phyloP scores from a whole-genome alignment of 2,113 vertebrate genomes.

The Atlantisia rogersi region DNA sequence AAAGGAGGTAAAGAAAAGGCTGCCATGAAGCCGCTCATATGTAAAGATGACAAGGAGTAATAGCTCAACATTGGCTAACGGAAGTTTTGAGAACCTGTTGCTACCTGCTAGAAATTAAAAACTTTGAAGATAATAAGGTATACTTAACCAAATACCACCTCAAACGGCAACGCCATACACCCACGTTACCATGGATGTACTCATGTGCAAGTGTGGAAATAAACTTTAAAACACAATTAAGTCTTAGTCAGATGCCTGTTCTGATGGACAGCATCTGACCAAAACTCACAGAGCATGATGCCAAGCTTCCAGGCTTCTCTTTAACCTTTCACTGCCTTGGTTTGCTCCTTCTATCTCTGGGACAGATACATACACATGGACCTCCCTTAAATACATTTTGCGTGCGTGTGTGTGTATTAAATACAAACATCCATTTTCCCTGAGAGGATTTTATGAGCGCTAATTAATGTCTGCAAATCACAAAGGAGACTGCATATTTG shows the following conservation, averaged over 20 bases:
- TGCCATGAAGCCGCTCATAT: not conserved
- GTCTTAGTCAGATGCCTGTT: constrained; percentile 12
- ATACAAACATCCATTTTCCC: not conserved
- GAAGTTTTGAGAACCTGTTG: not conserved
- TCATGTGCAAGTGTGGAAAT: not conserved
- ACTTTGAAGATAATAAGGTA: not conserved
- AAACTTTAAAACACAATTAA: constrained; percentile 20
- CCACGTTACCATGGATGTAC: not conserved
- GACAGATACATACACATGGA: fast-evolving
- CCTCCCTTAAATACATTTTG: not conserved
- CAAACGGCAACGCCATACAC: not conserved
- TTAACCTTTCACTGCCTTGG: not conserved
- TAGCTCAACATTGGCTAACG: not conserved
- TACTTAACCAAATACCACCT: not conserved
- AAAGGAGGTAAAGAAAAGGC: not conserved
- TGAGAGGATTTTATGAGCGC: not conserved
- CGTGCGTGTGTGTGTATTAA: not conserved
- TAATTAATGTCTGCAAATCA: not conserved
- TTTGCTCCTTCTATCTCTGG: not conserved
- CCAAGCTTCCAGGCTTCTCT: not conserved
- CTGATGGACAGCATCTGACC: not conserved
- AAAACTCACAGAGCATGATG: not conserved
- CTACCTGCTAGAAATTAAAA: constrained; percentile 47
- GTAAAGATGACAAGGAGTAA: not conserved
- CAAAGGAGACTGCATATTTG: not conserved